phyloP scores from a whole-genome alignment of 2,113 vertebrate species.

The Okapia johnstoni region DNA sequence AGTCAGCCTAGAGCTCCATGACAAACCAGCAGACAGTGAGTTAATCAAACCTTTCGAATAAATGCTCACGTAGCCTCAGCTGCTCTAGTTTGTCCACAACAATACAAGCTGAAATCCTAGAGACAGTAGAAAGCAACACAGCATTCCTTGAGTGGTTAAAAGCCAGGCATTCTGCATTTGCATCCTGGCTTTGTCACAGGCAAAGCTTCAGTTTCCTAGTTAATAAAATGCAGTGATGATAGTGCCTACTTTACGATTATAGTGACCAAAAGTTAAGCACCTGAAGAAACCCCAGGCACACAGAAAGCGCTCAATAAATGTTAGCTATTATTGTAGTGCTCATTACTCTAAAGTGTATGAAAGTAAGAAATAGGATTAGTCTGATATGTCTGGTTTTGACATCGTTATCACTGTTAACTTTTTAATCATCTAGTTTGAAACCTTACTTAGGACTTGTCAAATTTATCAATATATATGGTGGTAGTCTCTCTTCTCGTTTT shows the following conservation, averaged over 20 bases:
- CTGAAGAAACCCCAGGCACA: not conserved
- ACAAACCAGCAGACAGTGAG: not conserved
- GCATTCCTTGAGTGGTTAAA: not conserved
- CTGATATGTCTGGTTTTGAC: not conserved
- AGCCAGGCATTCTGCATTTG: not conserved
- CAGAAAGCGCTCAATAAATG: not conserved
- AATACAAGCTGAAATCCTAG: not conserved
- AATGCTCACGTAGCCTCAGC: not conserved
- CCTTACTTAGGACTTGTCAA: not conserved
- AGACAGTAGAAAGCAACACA: not conserved
- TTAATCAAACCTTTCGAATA: not conserved
- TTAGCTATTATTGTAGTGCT: not conserved
- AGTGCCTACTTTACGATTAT: not conserved
- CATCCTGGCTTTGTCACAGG: not conserved
- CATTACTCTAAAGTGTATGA: not conserved
- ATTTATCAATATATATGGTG: not conserved
- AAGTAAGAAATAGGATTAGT: not conserved
- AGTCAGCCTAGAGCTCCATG: not conserved
- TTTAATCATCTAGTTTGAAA: not conserved
- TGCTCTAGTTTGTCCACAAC: not conserved
- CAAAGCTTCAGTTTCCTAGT: not conserved
- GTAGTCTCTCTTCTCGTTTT: not conserved
- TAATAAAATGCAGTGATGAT: not conserved
- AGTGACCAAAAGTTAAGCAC: not conserved
- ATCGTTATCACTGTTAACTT: not conserved